phyloP scores from a whole-genome alignment of 2,888 invertebrate genomes.

The Actias luna region DNA sequence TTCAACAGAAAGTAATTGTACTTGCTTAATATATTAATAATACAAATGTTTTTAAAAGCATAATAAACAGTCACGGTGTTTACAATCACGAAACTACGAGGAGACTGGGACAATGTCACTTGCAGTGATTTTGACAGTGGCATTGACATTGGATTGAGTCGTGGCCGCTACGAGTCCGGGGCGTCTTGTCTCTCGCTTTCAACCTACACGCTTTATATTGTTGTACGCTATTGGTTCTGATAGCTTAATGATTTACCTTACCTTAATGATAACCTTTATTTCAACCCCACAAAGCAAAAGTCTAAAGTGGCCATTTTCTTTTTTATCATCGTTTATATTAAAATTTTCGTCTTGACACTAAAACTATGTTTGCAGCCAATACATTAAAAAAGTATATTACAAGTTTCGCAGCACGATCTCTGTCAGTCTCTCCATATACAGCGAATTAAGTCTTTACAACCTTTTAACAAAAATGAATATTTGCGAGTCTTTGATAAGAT shows the following conservation, averaged over 20 bases:
- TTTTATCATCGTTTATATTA: neutral
- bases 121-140: slow-evolving; percentile 56
- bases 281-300: neutral
- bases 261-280: neutral
- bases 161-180: slow-evolving; percentile 18
- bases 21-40: no score
- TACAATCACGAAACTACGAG: slow-evolving; percentile 2
- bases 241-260: neutral
- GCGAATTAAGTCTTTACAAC: no score
- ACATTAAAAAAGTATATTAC: no score
- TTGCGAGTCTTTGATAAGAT: no score
- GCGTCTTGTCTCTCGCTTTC: slow-evolving; percentile 1
- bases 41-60: neutral
- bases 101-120: slow-evolving; percentile 11
- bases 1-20: neutral
- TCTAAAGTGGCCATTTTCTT: neutral
- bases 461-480: no score
- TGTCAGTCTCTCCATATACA: no score
- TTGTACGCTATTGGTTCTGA: neutral
- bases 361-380: no score
- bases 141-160: slow-evolving; percentile 62
- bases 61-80: neutral
- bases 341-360: no score
- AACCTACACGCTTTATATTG: neutral
- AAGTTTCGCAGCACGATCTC: no score